Evolutionary conservation across 2,113 vertebrate species (phyloP), one percentile per base, ranked within the genome.

Genomic region (Danionella cerebrum): DNA sequence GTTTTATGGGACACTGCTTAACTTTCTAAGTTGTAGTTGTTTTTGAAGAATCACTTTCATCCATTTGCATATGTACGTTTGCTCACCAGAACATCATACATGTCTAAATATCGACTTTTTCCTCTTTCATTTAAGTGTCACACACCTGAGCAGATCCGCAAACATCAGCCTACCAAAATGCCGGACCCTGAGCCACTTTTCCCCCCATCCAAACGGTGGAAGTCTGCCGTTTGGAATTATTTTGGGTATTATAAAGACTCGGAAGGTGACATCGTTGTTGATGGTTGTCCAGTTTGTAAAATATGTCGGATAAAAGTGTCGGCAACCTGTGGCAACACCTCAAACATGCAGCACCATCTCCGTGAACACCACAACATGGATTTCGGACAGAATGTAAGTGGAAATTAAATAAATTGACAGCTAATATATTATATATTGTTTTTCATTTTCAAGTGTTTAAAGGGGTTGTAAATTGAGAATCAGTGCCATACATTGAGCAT

Each of bases 241-340:
- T 58, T 58, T 24, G 35, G 33, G 54, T 58, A 39, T 58, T 58
- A 39, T 39, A 59, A 42, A 42, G 36, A 41, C 55, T n/a, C 55
- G 16, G 21, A 22, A 42, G 36, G 36, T 38, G 39, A 35, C 36
- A 59, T 41, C 36, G 1, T 5, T 27, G 36, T 3, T 59, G 55
- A 58, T 6, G 2, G 9, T 36, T 16, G 24, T 27, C 18, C 48
- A 59, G 50, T 77, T 78, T 47, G 79, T 71, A 59, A 24, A 59
- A 7, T 42, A 38, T 42, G 55, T 71, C 58, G 63, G n/a, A 64
- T 77, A 69, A 63, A 70, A 47, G 67, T 42, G 57, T 79, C 77
- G 53, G 79, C 74, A 78, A 59, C 65, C 67, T 21, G 12, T 3
- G 22, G 50, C 67, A 65, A 65, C 13, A 38, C 29, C 33, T 53